Evolutionary conservation across 2,888 invertebrate species (phyloP), one percentile per base, ranked within the genome.

Genomic region (Acleris laterana): DNA sequence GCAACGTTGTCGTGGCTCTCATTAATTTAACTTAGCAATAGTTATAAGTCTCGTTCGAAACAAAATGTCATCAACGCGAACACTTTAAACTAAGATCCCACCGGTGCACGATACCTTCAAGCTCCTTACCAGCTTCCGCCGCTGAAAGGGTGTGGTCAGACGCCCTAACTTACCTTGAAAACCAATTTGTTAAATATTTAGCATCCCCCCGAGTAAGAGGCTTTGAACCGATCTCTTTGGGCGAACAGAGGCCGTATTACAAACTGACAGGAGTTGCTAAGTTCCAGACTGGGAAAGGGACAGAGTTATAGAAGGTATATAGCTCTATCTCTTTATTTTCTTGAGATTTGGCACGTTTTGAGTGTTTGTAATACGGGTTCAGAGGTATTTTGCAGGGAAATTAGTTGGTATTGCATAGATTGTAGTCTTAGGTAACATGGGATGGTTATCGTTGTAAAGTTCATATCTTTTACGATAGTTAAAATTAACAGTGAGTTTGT

Each of bases 131-230:
- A 80, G 86, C 88, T 88, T 89, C 88, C 89, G 85, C 73, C 88
- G 77, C 74, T 84, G 85, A 87, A 86, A 88, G 88, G 88, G 88
- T 85, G 77, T 89, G 90, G 91, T 89, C 90, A 90, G 85, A 81
- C 74, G 78, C 84, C 84, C 84, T 81, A 86, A 87, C 85, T 84
- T 84, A 82, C 87, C 85, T 83, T 79, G 78, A 82, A 85, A 87
- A 87, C 87, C 87, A 87, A 88, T 88, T 88, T 84, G 84, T 89
- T 88, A 88, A 90, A 90, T 90, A 91, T 90, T 90, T 85, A 90
- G 78, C 79, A 82, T 76, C 77, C 80, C 78, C 78, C 82, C 72
- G 72, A 63, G 77, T 73, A 74, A 77, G 71, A 73, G 79, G 66
- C 66, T 66, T 66, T 62, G 60, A 61, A 44, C 49, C 60, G 44